phyloP scores from a whole-genome alignment of 2,797 vertebrate species.

The Propithecus deckenii region DNA sequence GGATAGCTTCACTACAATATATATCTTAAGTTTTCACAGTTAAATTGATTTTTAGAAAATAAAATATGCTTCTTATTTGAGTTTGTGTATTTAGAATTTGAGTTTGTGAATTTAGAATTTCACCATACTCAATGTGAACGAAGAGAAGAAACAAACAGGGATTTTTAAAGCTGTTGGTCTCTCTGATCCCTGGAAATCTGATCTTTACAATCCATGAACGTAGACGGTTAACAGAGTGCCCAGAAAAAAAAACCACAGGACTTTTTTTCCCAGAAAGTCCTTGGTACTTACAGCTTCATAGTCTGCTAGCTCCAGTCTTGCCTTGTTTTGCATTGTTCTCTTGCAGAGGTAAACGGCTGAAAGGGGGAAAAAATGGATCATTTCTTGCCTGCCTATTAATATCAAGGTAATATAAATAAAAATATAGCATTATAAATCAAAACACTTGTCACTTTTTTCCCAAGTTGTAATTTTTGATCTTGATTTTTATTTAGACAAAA shows the following conservation, averaged over 20 bases:
- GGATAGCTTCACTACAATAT: background rate
- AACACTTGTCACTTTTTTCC: background rate
- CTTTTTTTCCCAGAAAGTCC: background rate
- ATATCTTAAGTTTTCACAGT: background rate
- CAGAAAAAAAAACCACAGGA: background rate
- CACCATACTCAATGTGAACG: background rate
- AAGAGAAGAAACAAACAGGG: background rate
- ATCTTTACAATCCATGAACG: background rate
- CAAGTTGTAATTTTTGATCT: background rate
- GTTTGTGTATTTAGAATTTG: background rate
- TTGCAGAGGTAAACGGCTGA: constrained; percentile 99
- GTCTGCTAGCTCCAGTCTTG: constrained; percentile 96
- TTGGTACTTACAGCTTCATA: constrained; percentile 95
- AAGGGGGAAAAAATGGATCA: constrained; percentile 69
- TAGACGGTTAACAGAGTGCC: background rate
- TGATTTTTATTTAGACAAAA: background rate
- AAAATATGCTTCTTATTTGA: background rate
- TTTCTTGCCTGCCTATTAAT: constrained; percentile 59
- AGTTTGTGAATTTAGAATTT: background rate
- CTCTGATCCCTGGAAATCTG: background rate
- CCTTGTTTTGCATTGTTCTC: constrained; percentile 99
- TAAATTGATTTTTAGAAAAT: background rate
- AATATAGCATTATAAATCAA: constrained; percentile 22
- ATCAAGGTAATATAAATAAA: constrained; percentile 43
- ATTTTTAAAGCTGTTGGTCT: background rate